These are phyloP conservation scores for Toxotes chatareus DNA, from an alignment of 2,113 vertebrate genomes.

Conservation along the genomic window DNA sequence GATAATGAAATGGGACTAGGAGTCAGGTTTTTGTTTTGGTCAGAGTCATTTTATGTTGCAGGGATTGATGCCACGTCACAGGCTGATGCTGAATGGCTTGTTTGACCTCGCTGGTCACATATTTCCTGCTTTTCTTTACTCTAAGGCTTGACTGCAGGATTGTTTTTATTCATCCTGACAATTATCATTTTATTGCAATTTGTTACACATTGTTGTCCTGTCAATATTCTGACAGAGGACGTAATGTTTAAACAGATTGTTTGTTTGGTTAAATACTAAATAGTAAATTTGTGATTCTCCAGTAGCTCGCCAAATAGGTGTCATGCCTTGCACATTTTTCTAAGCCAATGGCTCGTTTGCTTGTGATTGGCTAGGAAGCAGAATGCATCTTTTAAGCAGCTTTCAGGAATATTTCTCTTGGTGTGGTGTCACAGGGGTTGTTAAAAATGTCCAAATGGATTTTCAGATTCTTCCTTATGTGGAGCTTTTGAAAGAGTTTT, in stretches of 20 bases:
- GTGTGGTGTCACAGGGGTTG: conserved; percentile 50
- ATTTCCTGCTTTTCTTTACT: conserved; percentile 32
- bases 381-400: conserved; percentile 36
- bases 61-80: conserved; percentile 41
- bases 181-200: conserved; percentile 30
- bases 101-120: conserved; percentile 16
- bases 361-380: conserved; percentile 36
- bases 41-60: conserved; percentile 31
- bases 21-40: conserved; percentile 10
- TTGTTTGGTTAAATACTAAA: conserved; percentile 31
- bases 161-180: conserved; percentile 33
- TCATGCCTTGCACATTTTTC: conserved; percentile 28
- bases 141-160: conserved; percentile 29
- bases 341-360: conserved; percentile 31
- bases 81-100: not conserved
- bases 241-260: conserved; percentile 4
- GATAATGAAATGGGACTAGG: conserved; percentile 19
- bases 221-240: not conserved
- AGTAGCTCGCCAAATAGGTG: conserved; percentile 23
- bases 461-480: conserved; percentile 46
- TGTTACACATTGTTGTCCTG: not conserved
- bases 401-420: conserved; percentile 40
- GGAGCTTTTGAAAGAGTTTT: conserved; percentile 29
- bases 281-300: not conserved
- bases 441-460: conserved; percentile 53